These are phyloP conservation scores for Acrobasis consociella DNA, from an alignment of 2,888 invertebrate species.

Conservation along the genomic window DNA sequence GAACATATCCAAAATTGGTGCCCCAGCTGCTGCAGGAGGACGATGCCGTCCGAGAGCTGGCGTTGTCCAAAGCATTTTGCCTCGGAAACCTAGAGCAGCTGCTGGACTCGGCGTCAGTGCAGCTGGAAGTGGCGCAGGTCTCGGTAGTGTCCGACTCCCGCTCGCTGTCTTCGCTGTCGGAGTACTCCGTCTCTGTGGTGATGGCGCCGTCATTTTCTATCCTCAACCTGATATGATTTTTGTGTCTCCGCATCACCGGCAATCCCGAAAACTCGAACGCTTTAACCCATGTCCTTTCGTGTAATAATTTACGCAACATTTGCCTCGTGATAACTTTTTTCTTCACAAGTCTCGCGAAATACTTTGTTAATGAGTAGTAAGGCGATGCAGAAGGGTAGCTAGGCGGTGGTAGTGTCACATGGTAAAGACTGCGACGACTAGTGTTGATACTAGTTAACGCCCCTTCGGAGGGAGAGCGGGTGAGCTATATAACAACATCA, in stretches of 20 bases:
- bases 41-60: conserved; percentile 68
- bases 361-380: conserved; percentile 89
- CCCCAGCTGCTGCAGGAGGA: conserved; percentile 81
- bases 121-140: conserved; percentile 66
- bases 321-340: conserved; percentile 87
- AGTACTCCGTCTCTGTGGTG: conserved; percentile 67
- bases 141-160: conserved; percentile 69
- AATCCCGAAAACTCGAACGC: conserved; percentile 73
- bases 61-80: conserved; percentile 83
- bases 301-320: conserved; percentile 88
- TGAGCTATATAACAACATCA: conserved; percentile 73
- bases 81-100: conserved; percentile 72
- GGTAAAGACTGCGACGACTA: conserved; percentile 80
- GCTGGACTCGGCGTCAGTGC: conserved; percentile 58
- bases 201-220: conserved; percentile 72
- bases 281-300: conserved; percentile 81
- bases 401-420: conserved; percentile 86
- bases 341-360: conserved; percentile 89
- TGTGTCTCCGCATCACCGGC: conserved; percentile 71
- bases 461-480: conserved; percentile 80
- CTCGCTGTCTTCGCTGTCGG: conserved; percentile 71
- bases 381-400: conserved; percentile 90
- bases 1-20: conserved; percentile 86
- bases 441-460: conserved; percentile 80
- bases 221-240: conserved; percentile 69